Evolutionary conservation across 2,797 vertebrate genomes (phyloP), one percentile per base, ranked within the genome.

Genomic region (Sebastes steindachneri): DNA sequence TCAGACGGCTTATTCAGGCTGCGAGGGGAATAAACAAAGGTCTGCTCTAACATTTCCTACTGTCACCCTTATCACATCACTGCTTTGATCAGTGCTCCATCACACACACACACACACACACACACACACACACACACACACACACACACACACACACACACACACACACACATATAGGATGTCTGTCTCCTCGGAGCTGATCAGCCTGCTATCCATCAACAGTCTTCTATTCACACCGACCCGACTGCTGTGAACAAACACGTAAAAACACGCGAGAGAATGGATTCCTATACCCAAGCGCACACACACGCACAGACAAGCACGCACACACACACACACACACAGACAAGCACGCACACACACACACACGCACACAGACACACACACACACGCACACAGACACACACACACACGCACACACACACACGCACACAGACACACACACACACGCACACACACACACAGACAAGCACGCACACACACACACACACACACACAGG

Each of bases 241-340:
- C 68, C 69, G 23, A 69, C 74, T 77, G 73, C 84, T 88, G 86
- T 77, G 82, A 91, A 73, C 73, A 83, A 88, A 85, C 78, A 79
- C n/a, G 73, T 74, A 78, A 74, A 90, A 88, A 78, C 69, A 82
- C 4, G 41, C 60, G 15, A 77, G 63, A 82, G 41, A 77, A 48
- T 37, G 59, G 83, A 87, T 89, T 89, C 73, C 28, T 85, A 41
- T 48, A 74, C 41, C 33, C 19, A n/a, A 70, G 71, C 73, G 65
- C 58, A n/a, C 55, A 77, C 86, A 41, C 68, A 64, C 63, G 64
- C 67, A 66, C 75, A 77, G 75, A 83, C 73, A 19, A 17, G 19
- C 78, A 48, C 29, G 68, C 29, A 45, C 17, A 55, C 41, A 19
- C 67, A 21, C 51, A 64, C 80, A 55, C 68, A 21, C 33, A 59